Conservation (phyloP, 2,797 vertebrate genomes). For the Cygnus olor region DNA sequence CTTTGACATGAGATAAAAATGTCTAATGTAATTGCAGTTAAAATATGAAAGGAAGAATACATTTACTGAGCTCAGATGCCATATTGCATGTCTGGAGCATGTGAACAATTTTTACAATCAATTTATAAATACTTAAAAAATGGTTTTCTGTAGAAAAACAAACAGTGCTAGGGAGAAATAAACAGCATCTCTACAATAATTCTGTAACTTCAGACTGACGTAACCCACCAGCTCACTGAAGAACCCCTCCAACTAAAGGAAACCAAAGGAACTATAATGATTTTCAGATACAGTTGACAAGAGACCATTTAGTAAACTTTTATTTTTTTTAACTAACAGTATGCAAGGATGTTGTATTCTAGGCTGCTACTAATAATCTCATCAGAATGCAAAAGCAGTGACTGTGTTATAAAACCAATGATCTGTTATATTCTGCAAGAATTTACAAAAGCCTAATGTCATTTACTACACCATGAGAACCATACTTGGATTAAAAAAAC, state of each 20-base stretch:
- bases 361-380: constrained; percentile 90
- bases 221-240: constrained; percentile 76
- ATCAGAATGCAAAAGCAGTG: constrained; percentile 91
- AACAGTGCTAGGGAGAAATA: constrained; percentile 52
- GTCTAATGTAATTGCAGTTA: constrained; percentile 6
- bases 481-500: constrained; percentile 83
- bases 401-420: constrained; percentile 92
- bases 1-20: constrained; percentile 36
- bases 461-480: constrained; percentile 88
- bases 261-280: constrained; percentile 82
- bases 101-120: constrained; percentile 49
- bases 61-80: constrained; percentile 25
- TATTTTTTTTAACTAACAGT: constrained; percentile 88
- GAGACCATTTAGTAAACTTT: constrained; percentile 89
- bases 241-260: constrained; percentile 73
- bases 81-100: constrained; percentile 2
- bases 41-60: constrained; percentile 32
- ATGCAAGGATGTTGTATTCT: constrained; percentile 85
- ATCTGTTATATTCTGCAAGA: constrained; percentile 92
- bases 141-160: constrained; percentile 35
- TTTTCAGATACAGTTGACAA: constrained; percentile 89
- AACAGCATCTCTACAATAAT: constrained; percentile 62
- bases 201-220: constrained; percentile 74
- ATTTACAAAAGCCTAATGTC: constrained; percentile 92
- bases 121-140: constrained; percentile 58